Base-by-base conservation (phyloP, 1,140 invertebrate species). In the Brachionus manjavacas region DNA sequence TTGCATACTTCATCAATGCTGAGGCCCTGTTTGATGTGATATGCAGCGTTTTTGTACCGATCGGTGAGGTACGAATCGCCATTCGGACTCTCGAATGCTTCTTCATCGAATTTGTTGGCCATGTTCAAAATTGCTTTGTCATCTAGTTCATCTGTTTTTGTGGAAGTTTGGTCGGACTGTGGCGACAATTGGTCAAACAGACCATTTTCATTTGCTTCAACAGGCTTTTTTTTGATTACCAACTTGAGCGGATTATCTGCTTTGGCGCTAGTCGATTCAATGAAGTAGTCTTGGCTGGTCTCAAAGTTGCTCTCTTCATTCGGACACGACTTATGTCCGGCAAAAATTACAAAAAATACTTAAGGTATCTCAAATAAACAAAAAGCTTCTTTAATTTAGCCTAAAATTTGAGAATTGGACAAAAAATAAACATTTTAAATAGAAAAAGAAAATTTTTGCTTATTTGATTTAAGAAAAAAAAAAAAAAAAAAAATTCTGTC, bases 1-100 rank as follows among this genome's bases (percentile, higher is more conserved):
- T 83, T 83, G 31, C 52, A 83, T 0, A 52, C 80, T 43, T 83
- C 80, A 14, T 83, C 80, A 46, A 83, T 52, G 20, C 52, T 66
- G 20, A 83, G 39, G 20, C 80, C 80, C 35, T 83, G 80, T 68
- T 41, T 35, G 52, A 83, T 68, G 35, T 83, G 80, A 12, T 83
- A 52, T 12, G 46, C 80, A 12, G 80, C 80, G 55, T 83, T 46
- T 41, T 70, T 46, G 35, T 83, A 83, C 28, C 80, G 23, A 46
- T 83, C 80, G 20, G 46, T 68, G 9, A 83, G 43, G 35, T 83
- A 68, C 16, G 80, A 46, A 8, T 83, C 80, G 12, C 49, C 31
- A 23, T 72, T 72, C n/a, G 68, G 20, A 20, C 16, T 41, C 35
- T 72, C 68, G 0, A 72, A 2, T 11, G 4, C 31, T 41, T 72